Evolutionary conservation across 2,113 vertebrate species (phyloP), one percentile per base, ranked within the genome.

Genomic region (Capreolus pygargus): DNA sequence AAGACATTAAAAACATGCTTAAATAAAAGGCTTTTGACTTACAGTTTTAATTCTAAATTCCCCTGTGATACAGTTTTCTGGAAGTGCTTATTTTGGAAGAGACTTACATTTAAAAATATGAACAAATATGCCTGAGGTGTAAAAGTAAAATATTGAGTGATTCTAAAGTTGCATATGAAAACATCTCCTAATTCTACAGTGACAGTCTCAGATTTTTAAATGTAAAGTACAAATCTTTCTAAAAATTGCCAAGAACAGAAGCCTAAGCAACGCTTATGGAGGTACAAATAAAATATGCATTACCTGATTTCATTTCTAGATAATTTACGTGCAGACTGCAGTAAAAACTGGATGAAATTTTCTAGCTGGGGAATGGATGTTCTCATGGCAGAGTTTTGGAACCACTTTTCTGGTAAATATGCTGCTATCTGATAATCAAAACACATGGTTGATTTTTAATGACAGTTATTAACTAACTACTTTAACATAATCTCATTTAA

Each of bases 371-470:
- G 99, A 91, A 99, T 97, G 95, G 98, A 98, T 15, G 98, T 98
- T 70, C 97, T 99, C 97, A 84, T 89, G n/a, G 94, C 92, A 58
- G 99, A 97, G 57, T 97, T 98, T 79, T 96, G 95, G 95, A 99
- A 99, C 99, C 99, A 99, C 21, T 99, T 99, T 47, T 95, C 96
- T 15, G 99, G 99, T 83, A 99, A 85, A 97, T 98, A 99, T 0
- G 98, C 98, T 64, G 98, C 98, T 67, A 99, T 98, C 99, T 99
- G 94, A 90, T 91, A 88, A 97, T 81, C 36, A 93, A 83, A 57
- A 89, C 70, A 98, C 47, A 94, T 1, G 14, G 21, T 47, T 30
- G 17, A 64, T 58, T 96, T 96, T 96, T 6, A 87, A 89, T 23
- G 16, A 93, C 55, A 92, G 60, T 61, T 67, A 76, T 64, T 15